Percentiles rank a stretch among this genome's conserved stretches.
phyloP scores from a whole-genome alignment of 2,113 vertebrate genomes.

The Furnarius figulus region DNA sequence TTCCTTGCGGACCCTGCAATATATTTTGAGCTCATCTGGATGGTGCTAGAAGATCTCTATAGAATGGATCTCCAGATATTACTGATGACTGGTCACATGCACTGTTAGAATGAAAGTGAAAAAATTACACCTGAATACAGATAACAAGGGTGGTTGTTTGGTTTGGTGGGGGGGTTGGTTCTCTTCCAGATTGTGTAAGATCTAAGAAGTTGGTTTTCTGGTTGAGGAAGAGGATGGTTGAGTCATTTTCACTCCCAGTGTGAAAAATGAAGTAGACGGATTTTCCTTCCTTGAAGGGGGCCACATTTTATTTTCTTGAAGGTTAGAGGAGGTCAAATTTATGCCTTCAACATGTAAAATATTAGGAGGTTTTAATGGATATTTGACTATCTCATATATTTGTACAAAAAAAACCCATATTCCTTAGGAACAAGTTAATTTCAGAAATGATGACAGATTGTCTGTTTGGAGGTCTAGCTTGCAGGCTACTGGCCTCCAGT shows the following conservation, averaged over 20 bases:
- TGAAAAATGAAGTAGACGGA: neutral
- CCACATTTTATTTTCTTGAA: neutral
- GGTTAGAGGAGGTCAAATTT: neutral
- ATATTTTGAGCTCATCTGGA: neutral
- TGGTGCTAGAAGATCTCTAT: neutral
- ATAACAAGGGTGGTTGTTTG: neutral
- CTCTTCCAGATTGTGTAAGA: neutral
- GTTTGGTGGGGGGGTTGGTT: no score
- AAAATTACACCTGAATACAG: neutral
- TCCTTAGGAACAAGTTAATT: neutral
- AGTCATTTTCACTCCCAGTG: neutral
- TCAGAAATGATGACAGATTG: neutral
- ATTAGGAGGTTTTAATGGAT: accelerated
- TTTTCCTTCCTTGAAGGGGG: neutral
- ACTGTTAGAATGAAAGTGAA: neutral
- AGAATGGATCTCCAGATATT: neutral
- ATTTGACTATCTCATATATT: neutral
- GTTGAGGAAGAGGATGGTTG: neutral
- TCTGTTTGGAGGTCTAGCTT: neutral
- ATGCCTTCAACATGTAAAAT: neutral
- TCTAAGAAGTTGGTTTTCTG: neutral
- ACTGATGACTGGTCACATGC: neutral
- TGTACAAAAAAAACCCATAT: neutral
- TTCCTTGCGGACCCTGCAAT: neutral
- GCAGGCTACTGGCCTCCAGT: neutral